Evolutionary conservation across 2,113 vertebrate genomes (phyloP), one percentile per base, ranked within the genome.

Genomic region (Plectropomus leopardus): DNA sequence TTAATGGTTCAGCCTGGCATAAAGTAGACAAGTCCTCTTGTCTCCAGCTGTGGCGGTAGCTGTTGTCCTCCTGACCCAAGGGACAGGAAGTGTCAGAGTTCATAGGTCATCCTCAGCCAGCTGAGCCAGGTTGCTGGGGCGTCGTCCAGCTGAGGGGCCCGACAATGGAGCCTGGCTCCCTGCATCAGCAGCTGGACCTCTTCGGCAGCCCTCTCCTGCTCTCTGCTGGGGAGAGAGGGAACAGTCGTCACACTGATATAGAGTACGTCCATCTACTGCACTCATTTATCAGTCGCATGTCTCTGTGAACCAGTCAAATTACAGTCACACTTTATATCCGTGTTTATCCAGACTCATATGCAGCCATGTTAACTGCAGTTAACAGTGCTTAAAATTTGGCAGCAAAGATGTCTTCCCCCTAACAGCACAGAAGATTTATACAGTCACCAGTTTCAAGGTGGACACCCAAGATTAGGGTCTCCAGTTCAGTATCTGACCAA

Each of bases 21-120:
- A 32, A 82, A 76, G 68, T 40, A 34, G 54, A 79, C 63, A 44
- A 59, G 76, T 68, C 45, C 47, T 83, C 36, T 59, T 58, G 69
- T 83, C 80, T 75, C 64, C 77, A 75, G 81, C 64, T 66, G 77
- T 64, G 34, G 65, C 55, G 11, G 48, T 34, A 78, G 87, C 77
- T 78, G 68, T 72, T 72, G 51, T 83, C 76, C 68, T 84, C 71
- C 68, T 45, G 58, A 72, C 69, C 70, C 63, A 48, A 32, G 58
- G 66, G 42, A 76, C 51, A 1, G 24, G 61, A 0, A 14, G 24
- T 16, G 7, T 63, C 79, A 82, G 74, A 85, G 86, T 94, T 94
- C 92, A 98, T 88, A 97, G 93, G 91, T 97, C 97, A 48, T 98
- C 97, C 89, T 98, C 97, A 9, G 94, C 94, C 51, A 98, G 93